Evolutionary conservation across 2,888 invertebrate genomes (phyloP), one percentile per base, ranked within the genome.

Genomic region (Melieria omissa): DNA sequence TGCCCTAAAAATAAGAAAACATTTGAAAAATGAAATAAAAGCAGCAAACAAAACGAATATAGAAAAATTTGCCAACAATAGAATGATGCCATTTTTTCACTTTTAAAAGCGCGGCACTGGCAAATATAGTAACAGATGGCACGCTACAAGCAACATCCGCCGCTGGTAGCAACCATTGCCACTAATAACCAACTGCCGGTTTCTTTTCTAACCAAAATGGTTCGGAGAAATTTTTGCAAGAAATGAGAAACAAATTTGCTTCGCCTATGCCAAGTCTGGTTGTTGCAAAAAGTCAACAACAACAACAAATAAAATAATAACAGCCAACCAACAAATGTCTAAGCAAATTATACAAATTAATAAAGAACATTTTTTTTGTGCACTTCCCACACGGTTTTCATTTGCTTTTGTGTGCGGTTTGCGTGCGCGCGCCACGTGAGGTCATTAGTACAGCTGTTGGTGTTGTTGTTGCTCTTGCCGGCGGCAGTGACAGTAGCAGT

Each of bases 11-110:
- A 29, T 29, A 29, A 3, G 29, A 29, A 29, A 29, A 29, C 29
- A 29, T 29, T 29, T 29, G 29, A 29, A 29, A 29, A 29, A 29
- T 29, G 29, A 29, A 29, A 29, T 29, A 29, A 29, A 29, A 29
- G 29, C 2, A 29, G 29, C 29, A 29, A 29, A 1, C 29, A 29
- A 29, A 29, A 29, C 29, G 29, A 29, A 29, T 29, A 29, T 29
- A 29, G 62, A 10, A 4, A 42, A 57, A 52, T 44, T 42, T 69
- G 45, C 74, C 68, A 78, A 81, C 80, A 80, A 81, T 65, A 81
- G 82, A 81, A 82, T 82, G 79, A 81, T 81, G 82, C 81, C 80
- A 81, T 82, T 79, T 79, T 74, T 29, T 29, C 29, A 29, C 29
- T 29, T 29, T 29, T 68, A 46, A 65, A 10, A 44, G 63, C 63